Conservation (phyloP, 2,888 invertebrate species). For the Cephus runcator region DNA sequence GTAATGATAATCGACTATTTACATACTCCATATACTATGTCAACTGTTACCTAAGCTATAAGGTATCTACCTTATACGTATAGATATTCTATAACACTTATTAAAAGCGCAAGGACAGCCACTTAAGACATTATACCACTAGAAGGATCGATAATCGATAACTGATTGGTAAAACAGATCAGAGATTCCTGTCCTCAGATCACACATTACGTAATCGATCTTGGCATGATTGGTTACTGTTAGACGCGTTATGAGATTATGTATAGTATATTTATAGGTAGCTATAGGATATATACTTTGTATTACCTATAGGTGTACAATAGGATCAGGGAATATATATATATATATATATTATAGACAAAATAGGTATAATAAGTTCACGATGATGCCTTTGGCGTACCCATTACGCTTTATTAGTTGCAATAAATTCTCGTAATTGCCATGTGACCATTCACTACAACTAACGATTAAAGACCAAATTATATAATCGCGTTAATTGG, state of each 20-base stretch:
- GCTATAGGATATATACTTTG: background rate
- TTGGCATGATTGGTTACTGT: background rate
- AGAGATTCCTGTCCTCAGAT: background rate
- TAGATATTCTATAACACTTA: slow-evolving; percentile 29
- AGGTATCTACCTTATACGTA: background rate
- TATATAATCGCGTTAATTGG: slow-evolving; percentile 53
- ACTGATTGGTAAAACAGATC: background rate
- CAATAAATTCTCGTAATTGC: slow-evolving; percentile 57
- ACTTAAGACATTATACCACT: slow-evolving; percentile 42
- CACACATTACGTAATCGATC: background rate
- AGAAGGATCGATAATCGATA: background rate
- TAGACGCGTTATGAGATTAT: background rate
- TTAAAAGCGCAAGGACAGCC: slow-evolving; percentile 63
- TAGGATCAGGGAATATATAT: background rate
- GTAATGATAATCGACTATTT: background rate
- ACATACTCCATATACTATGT: background rate
- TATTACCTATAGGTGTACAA: background rate
- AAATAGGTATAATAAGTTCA: background rate
- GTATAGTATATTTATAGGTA: background rate
- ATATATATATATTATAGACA: background rate
- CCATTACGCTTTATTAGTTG: slow-evolving; percentile 50
- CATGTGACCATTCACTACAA: slow-evolving; percentile 41
- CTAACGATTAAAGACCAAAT: slow-evolving; percentile 52
- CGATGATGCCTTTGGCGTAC: slow-evolving; percentile 12
- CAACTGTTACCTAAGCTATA: background rate